These are phyloP conservation scores for Drosophila parabipectinata DNA, from an alignment of 1,140 invertebrate genomes.

Conservation along the genomic window DNA sequence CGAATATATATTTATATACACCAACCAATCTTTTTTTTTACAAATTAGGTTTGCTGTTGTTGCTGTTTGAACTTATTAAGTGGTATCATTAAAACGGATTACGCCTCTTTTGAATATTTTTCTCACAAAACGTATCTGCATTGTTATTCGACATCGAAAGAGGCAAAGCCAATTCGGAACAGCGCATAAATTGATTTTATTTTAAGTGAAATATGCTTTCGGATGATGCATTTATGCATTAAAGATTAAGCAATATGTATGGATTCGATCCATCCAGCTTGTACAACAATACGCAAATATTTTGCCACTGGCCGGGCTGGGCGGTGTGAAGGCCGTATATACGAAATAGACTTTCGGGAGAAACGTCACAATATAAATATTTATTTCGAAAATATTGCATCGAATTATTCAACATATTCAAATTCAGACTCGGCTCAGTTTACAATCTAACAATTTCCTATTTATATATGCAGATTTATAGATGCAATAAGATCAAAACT, in stretches of 20 bases:
- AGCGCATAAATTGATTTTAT: constrained; percentile 49
- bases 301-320: constrained; percentile 10
- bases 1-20: constrained; percentile 26
- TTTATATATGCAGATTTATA: not conserved
- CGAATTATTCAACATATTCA: constrained; percentile 2
- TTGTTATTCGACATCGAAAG: constrained; percentile 36
- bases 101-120: constrained; percentile 9
- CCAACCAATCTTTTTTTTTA: constrained; percentile 33
- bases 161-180: constrained; percentile 69
- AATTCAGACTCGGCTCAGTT: not conserved
- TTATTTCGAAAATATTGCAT: constrained; percentile 1
- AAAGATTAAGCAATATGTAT: constrained; percentile 26
- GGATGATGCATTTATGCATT: constrained; percentile 65
- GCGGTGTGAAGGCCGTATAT: constrained; percentile 11
- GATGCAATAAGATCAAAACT: not conserved
- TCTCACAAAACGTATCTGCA: constrained; percentile 8
- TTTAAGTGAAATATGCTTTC: constrained; percentile 63
- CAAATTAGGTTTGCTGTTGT: constrained; percentile 21
- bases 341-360: constrained; percentile 3
- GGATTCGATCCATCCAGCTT: constrained; percentile 17
- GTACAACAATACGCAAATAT: constrained; percentile 13
- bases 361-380: constrained; percentile 1
- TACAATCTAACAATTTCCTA: not conserved
- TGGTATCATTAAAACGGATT: constrained; percentile 55
- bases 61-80: constrained; percentile 35